phyloP scores from a whole-genome alignment of 2,888 invertebrate genomes.

The Aromia moschata region DNA sequence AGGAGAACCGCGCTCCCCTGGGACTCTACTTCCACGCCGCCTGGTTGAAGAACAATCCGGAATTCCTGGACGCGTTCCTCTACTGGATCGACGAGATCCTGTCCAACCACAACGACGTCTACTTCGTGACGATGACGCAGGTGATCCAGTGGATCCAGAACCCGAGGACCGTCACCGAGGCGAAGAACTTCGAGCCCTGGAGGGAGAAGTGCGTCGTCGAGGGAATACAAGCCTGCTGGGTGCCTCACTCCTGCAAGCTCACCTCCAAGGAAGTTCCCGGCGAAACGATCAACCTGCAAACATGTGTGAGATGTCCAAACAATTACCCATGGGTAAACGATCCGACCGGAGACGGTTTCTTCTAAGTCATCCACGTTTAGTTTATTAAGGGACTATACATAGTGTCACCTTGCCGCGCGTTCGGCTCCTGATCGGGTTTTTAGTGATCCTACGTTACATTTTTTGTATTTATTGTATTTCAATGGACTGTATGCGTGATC shows the following conservation, averaged over 20 bases:
- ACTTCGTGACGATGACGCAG: conserved; percentile 96
- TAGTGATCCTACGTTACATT: conserved; percentile 57
- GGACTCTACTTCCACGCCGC: conserved; percentile 94
- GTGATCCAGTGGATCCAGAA: conserved; percentile 97
- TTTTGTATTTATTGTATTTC: conserved; percentile 58
- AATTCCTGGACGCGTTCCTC: conserved; percentile 90
- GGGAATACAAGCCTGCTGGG: conserved; percentile 84
- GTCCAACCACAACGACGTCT: conserved; percentile 87
- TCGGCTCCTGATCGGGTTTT: conserved; percentile 40
- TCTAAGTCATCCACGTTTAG: conserved; percentile 70
- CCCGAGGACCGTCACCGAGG: conserved; percentile 83
- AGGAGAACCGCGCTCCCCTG: conserved; percentile 87
- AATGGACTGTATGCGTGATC: conserved; percentile 60
- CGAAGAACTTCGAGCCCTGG: conserved; percentile 94
- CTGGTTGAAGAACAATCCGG: conserved; percentile 92
- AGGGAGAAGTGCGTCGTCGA: conserved; percentile 93
- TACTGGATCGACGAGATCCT: conserved; percentile 93
- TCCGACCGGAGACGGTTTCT: conserved; percentile 89
- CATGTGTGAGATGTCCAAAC: conserved; percentile 91
- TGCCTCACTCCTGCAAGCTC: conserved; percentile 90
- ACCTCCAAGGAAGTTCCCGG: conserved; percentile 94
- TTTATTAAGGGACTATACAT: conserved; percentile 48
- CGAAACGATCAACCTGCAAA: conserved; percentile 92
- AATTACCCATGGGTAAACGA: conserved; percentile 96
- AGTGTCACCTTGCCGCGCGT: conserved; percentile 47